These are phyloP conservation scores for Pterobdella sp. DNA, from an alignment of 2,888 invertebrate species.

Conservation along the genomic window DNA sequence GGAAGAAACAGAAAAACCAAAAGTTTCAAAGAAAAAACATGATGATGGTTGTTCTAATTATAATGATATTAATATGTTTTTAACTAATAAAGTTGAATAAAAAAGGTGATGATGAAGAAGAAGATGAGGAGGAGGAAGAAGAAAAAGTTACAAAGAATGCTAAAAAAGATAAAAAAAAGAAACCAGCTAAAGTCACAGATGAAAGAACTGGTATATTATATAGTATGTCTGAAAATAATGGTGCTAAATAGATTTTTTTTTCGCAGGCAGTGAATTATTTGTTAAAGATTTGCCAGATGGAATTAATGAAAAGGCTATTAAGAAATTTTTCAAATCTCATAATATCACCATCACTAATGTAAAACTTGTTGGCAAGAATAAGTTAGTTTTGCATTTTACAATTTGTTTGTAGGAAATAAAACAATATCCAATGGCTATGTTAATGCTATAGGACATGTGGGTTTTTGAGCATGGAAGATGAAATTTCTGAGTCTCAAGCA, in stretches of 20 bases:
- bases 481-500: conserved; percentile 23
- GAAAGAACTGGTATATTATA: conserved; percentile 17
- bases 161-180: conserved; percentile 17
- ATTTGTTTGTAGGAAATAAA: not conserved
- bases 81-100: not conserved
- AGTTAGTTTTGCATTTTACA: conserved; percentile 4
- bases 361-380: conserved; percentile 20
- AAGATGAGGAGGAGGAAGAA: conserved; percentile 21
- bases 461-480: conserved; percentile 22
- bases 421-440: not conserved
- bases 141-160: not conserved
- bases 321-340: conserved; percentile 20
- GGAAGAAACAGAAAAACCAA: not conserved
- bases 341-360: conserved; percentile 18
- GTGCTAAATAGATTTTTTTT: not conserved
- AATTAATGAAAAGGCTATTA: conserved; percentile 21
- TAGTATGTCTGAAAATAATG: not conserved
- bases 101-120: conserved; percentile 10
- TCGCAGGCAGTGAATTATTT: conserved; percentile 16
- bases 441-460: conserved; percentile 14
- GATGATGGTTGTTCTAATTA: not conserved
- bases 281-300: conserved; percentile 25
- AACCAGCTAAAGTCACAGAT: not conserved
- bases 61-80: not conserved
- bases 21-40: not conserved